Conservation (phyloP, 53 echinoderm and acorn worm genomes). For the Pentamera pediparva region DNA sequence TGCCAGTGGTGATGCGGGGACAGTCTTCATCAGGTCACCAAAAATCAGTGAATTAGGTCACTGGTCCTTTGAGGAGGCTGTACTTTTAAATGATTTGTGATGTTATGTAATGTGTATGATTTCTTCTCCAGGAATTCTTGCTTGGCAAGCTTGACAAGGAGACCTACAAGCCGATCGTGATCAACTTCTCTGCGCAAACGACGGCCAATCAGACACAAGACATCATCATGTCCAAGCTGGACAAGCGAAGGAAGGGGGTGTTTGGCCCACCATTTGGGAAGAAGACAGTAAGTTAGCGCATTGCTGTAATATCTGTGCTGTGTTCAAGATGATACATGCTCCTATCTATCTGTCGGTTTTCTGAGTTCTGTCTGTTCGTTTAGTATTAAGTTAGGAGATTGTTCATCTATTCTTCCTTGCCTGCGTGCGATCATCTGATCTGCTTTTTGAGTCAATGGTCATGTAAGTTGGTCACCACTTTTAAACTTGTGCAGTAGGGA, state of each 20-base stretch:
- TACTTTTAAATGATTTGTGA: not conserved
- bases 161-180: slow-evolving; percentile 85
- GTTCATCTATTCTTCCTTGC: not conserved
- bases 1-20: too few relatives aligned
- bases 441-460: too few relatives aligned
- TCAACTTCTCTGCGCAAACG: slow-evolving; percentile 99
- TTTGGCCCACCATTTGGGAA: slow-evolving; percentile 97
- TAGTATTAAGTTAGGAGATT: not conserved
- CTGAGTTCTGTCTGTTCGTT: too few relatives aligned
- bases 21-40: too few relatives aligned
- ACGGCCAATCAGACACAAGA: slow-evolving; percentile 97
- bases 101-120: not conserved
- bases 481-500: too few relatives aligned
- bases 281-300: slow-evolving; percentile 94
- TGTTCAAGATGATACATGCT: not conserved
- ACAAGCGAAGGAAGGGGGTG: slow-evolving; percentile 96
- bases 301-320: too few relatives aligned
- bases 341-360: not conserved
- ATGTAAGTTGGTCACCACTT: too few relatives aligned
- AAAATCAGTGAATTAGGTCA: too few relatives aligned
- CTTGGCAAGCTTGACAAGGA: slow-evolving; percentile 91
- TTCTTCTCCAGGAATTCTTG: slow-evolving; percentile 69
- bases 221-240: slow-evolving; percentile 98
- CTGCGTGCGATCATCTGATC: not conserved
- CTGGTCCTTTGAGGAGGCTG: not conserved